phyloP scores from a whole-genome alignment of 2,888 invertebrate genomes.

The Lobophora halterata region DNA sequence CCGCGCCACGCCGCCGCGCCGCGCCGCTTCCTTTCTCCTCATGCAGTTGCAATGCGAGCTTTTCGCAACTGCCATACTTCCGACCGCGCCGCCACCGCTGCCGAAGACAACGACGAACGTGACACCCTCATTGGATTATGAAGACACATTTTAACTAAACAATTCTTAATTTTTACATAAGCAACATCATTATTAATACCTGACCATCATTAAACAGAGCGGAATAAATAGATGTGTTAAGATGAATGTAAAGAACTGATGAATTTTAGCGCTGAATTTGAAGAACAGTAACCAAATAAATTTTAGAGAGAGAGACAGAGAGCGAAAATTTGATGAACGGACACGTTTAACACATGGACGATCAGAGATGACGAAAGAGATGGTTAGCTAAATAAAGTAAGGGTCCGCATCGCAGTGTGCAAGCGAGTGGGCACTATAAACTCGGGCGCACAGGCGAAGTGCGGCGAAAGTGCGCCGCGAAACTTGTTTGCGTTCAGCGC shows the following conservation, averaged over 20 bases:
- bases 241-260: no score
- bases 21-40: constrained; percentile 79
- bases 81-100: constrained; percentile 61
- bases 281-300: constrained; percentile 8
- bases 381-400: no score
- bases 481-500: constrained; percentile 73
- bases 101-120: no score
- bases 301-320: constrained; percentile 2
- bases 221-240: no score
- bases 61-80: constrained; percentile 78
- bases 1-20: constrained; percentile 75
- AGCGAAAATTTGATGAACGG: constrained; percentile 1
- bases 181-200: no score
- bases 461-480: constrained; percentile 73
- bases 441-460: constrained; percentile 62
- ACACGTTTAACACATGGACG: constrained; percentile 8
- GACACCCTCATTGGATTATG: no score
- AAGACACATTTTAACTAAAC: no score
- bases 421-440: constrained; percentile 57
- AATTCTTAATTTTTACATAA: no score
- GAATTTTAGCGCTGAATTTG: constrained; percentile 4
- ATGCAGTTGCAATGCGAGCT: constrained; percentile 78
- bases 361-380: no score
- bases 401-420: constrained; percentile 43
- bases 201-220: no score